Evolutionary conservation across 2,888 invertebrate species (phyloP).

Genomic region (Campopleginae sp.): DNA sequence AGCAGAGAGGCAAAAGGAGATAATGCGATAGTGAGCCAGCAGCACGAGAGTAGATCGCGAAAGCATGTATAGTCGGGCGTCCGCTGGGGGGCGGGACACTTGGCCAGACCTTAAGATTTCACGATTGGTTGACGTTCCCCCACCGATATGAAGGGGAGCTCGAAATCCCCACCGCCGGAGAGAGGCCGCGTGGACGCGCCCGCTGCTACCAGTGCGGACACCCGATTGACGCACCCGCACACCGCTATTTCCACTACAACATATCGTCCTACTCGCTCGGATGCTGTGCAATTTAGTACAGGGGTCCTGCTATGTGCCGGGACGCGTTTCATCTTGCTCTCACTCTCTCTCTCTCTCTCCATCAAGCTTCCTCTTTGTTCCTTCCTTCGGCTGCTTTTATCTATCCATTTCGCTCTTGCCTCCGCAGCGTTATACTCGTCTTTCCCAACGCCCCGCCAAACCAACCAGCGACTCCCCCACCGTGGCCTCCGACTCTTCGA

Average conservation of each 20-base stretch:
- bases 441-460: constrained; percentile 63
- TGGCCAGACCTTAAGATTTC: constrained; percentile 73
- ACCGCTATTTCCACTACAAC: constrained; percentile 30
- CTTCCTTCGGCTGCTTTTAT: constrained; percentile 51
- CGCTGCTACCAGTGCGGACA: constrained; percentile 74
- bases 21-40: constrained; percentile 60
- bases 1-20: constrained; percentile 35
- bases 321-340: constrained; percentile 52
- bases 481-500: constrained; percentile 34
- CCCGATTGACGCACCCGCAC: constrained; percentile 66
- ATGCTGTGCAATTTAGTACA: constrained; percentile 42
- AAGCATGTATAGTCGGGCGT: constrained; percentile 70
- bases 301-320: constrained; percentile 44
- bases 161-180: constrained; percentile 76
- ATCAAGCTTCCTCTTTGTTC: constrained; percentile 60
- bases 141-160: constrained; percentile 78
- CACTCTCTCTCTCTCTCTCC: constrained; percentile 37
- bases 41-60: constrained; percentile 74
- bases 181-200: constrained; percentile 84
- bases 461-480: constrained; percentile 80
- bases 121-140: constrained; percentile 82
- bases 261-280: constrained; percentile 18
- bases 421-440: constrained; percentile 41
- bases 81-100: constrained; percentile 78
- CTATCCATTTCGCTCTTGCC: constrained; percentile 64